Evolutionary conservation across 35 echinoderm and acorn worm species (phyloP), one percentile per base, ranked within the genome.

Genomic region (Ophioderma brevispina): DNA sequence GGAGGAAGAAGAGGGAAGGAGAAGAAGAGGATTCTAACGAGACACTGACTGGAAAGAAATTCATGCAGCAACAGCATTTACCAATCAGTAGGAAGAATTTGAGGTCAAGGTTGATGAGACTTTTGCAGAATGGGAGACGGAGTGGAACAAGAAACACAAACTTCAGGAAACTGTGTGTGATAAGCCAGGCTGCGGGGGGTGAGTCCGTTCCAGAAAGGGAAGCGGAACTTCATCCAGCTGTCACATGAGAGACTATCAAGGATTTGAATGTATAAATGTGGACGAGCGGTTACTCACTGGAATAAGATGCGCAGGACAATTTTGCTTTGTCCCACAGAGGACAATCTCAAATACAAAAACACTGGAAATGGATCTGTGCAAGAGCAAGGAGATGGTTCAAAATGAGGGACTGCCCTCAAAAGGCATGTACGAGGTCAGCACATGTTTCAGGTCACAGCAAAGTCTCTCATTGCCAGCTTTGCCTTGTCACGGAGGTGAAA

Each of bases 251-350:
- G 83, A 90, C 77, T 56, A 94, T 33, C 79, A 92, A 17, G 96
- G 96, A 25, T 98, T 94, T 43, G 85, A 84, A 32, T 98, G 96
- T 55, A 88, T 88, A 14, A 0, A 82, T 19, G 94, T 92, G 75
- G 79, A 89, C 31, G 88, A 90, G 80, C 78, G 91, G 52, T 89
- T 82, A 86, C 82, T 0, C 89, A 89, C 49, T 98, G 96, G 96
- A 76, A 89, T 31, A 94, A 94, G 77, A 98, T 98, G 96, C 90
- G 89, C 19, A 86, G n/a, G 92, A 52, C 96, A 98, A 42, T 84
- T 84, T 42, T 76, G 85, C 17, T 86, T 89, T n/a, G 76, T 84
- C 21, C 96, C 94, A 40, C 38, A 88, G 8, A 37, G 80, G 36
- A 89, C 19, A 35, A 32, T 13, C 6, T 36, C 32, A 37, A 31